A percentile compares a stretch with the other conserved stretches of the same genome.
Conservation (phyloP, 2,888 invertebrate genomes). For the Cistogaster globosa region DNA sequence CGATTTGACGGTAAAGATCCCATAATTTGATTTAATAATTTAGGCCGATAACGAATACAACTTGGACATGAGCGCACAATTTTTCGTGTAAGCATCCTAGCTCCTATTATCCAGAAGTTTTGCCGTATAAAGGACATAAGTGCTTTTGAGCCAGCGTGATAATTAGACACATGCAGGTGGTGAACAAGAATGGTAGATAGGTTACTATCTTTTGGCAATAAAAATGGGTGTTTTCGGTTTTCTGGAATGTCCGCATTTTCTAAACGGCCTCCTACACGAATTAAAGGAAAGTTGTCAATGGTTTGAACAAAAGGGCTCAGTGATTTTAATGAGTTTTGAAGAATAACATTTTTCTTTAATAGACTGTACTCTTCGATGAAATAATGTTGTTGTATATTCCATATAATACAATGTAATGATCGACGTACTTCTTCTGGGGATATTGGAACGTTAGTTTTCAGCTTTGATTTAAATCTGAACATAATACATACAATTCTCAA, state of each 20-base stretch:
- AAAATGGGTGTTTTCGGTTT: slow-evolving; percentile 39
- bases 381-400: slow-evolving; percentile 24
- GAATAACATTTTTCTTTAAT: background rate
- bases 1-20: background rate
- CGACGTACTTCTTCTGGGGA: slow-evolving; percentile 8
- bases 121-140: slow-evolving; percentile 43
- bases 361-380: slow-evolving; percentile 4
- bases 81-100: background rate
- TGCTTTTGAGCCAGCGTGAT: slow-evolving; percentile 57
- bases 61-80: slow-evolving; percentile 18
- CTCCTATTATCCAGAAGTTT: slow-evolving; percentile 45
- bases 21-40: background rate
- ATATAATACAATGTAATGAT: slow-evolving; percentile 24
- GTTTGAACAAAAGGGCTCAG: slow-evolving; percentile 11
- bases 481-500: background rate
- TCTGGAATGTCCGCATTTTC: slow-evolving; percentile 47
- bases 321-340: slow-evolving; percentile 8
- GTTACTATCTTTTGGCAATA: slow-evolving; percentile 30
- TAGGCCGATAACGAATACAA: slow-evolving; percentile 1
- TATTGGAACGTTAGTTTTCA: background rate
- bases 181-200: slow-evolving; percentile 21
- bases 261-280: no score
- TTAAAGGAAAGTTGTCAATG: background rate
- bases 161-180: slow-evolving; percentile 45
- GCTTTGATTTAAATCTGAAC: background rate